Conservation (phyloP, 2,113 vertebrate genomes). For the Scatophagus argus region DNA sequence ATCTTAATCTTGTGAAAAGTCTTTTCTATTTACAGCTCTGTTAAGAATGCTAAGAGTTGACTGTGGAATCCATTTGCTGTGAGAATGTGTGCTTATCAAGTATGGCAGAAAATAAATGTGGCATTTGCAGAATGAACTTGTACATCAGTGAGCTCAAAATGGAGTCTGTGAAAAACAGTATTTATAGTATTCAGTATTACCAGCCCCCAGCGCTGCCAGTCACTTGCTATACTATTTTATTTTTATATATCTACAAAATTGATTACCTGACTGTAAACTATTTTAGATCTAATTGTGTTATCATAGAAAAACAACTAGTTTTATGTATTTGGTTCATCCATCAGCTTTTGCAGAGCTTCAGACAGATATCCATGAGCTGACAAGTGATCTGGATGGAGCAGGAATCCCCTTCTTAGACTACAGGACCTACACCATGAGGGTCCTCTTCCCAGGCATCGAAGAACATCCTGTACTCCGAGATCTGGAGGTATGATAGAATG, state of each 20-base stretch:
- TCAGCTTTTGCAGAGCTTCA: slow-evolving; percentile 97
- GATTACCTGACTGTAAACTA: neutral
- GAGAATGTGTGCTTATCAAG: neutral
- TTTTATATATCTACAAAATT: neutral
- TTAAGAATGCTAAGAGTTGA: neutral
- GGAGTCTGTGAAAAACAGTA: neutral
- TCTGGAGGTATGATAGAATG: slow-evolving; percentile 87
- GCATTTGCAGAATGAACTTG: neutral
- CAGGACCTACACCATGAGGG: slow-evolving; percentile 96
- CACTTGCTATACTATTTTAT: too few relatives aligned
- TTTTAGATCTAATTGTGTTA: neutral
- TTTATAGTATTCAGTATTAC: neutral
- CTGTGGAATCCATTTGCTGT: neutral
- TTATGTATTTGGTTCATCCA: slow-evolving; percentile 27
- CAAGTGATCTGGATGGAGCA: slow-evolving; percentile 95
- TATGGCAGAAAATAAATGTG: neutral
- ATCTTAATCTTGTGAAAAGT: neutral
- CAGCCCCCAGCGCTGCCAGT: neutral
- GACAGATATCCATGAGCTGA: slow-evolving; percentile 97
- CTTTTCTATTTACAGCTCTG: neutral
- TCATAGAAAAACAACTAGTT: neutral
- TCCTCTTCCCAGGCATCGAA: slow-evolving; percentile 97
- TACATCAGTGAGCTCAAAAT: neutral
- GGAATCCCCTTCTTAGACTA: slow-evolving; percentile 98
- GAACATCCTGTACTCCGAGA: slow-evolving; percentile 97